Evolutionary conservation across 2,888 invertebrate genomes (phyloP), one percentile per base, ranked within the genome.

Genomic region (Coelinius sp.): DNA sequence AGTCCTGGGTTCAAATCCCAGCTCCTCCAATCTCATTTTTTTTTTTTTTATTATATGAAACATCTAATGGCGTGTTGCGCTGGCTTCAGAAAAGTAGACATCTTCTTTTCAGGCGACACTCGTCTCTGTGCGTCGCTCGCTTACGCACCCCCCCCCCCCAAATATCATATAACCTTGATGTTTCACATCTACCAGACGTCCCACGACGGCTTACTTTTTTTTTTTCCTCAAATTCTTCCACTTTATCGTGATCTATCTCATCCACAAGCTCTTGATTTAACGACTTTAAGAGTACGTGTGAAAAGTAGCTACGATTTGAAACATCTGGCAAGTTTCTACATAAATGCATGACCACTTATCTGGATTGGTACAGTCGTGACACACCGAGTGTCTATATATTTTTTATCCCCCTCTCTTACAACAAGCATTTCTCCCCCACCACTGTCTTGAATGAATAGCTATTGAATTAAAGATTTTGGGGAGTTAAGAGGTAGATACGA

Each of bases 1-100:
- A 86, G 86, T 87, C 87, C 86, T 86, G 87, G 86, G 86, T 87
- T 87, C 86, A 86, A 87, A 87, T 87, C 86, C 86, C 86, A 87
- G 86, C 84, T 84, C 84, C 85, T 85, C 84, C 82, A 81, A 71
- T 10, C 0, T 2, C 5, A 8, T 56, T 62, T 72, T 72, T 77
- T 73, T 74, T 75, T 73, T 75, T 10, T 31, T 14, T n/a, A 69
- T 69, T 20, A 35, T 17, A 46, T 25, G n/a, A n/a, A n/a, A n/a
- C n/a, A n/a, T n/a, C n/a, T n/a, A n/a, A n/a, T n/a, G n/a, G n/a
- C n/a, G n/a, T n/a, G n/a, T n/a, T n/a, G n/a, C n/a, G n/a, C n/a
- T n/a, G n/a, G n/a, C n/a, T n/a, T n/a, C n/a, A n/a, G n/a, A n/a
- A n/a, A n/a, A n/a, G n/a, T n/a, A n/a, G n/a, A n/a, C n/a, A n/a